phyloP scores from a whole-genome alignment of 1,140 invertebrate genomes.

The Scaptomyza graminum region DNA sequence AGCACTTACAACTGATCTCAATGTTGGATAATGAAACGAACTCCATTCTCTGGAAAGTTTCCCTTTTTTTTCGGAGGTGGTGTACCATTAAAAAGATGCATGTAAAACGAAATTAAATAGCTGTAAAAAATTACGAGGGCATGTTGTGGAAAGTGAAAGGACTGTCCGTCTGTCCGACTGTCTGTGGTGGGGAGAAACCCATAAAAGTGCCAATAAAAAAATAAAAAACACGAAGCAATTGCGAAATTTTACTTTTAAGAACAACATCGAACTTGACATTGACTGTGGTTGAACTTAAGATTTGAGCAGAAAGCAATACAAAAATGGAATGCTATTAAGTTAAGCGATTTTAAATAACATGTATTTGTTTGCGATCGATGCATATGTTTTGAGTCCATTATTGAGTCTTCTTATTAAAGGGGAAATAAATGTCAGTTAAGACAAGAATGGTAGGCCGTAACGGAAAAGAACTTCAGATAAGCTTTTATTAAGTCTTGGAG shows the following conservation, averaged over 20 bases:
- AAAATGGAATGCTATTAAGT: not conserved
- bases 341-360: not conserved
- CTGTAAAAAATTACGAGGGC: constrained; percentile 33
- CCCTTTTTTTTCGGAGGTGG: constrained; percentile 1
- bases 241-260: not conserved
- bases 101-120: constrained; percentile 24
- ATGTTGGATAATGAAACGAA: constrained; percentile 48
- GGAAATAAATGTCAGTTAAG: not conserved
- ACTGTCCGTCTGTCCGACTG: not conserved
- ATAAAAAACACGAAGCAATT: constrained; percentile 13
- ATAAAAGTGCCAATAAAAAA: constrained; percentile 12
- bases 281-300: constrained; percentile 1
- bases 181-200: constrained; percentile 26
- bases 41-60: constrained; percentile 17
- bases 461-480: not conserved
- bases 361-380: not conserved
- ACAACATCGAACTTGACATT: constrained; percentile 13
- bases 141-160: constrained; percentile 38
- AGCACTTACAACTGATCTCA: constrained; percentile 70
- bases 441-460: too few relatives aligned
- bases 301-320: not conserved
- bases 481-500: too few relatives aligned
- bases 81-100: constrained; percentile 9
- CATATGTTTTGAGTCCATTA: not conserved
- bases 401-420: not conserved